Evolutionary conservation across 2,113 vertebrate genomes (phyloP).

Genomic region (Dasyurus viverrinus): DNA sequence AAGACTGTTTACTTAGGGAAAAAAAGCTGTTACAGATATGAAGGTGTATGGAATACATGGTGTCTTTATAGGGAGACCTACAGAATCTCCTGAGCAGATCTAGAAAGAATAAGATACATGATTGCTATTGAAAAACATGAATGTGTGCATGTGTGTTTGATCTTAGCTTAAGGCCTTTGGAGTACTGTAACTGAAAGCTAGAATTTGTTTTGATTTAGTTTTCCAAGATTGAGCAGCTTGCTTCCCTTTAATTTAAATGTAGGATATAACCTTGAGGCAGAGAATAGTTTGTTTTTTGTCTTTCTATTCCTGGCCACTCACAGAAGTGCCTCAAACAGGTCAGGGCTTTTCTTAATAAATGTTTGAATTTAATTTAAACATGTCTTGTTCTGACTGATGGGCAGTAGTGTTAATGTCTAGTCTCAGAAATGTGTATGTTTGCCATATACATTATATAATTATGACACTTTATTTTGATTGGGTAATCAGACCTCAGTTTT

Average conservation of each 20-base stretch:
- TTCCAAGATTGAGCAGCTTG: background rate
- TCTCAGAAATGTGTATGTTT: background rate
- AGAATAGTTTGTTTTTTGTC: background rate
- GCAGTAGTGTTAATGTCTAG: background rate
- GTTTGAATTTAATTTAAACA: background rate
- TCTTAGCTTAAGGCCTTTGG: background rate
- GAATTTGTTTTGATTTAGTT: background rate
- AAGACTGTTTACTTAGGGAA: background rate
- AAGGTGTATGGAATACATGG: background rate
- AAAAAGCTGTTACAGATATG: background rate
- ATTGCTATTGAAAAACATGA: background rate
- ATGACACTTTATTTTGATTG: background rate
- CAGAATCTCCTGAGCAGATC: background rate
- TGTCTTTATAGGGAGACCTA: background rate
- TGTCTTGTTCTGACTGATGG: background rate
- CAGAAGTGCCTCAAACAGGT: background rate
- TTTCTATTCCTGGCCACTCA: background rate
- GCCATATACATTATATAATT: background rate
- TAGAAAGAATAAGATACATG: background rate
- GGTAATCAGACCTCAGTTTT: background rate
- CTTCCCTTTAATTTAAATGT: background rate
- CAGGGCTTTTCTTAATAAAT: background rate
- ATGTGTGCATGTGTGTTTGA: background rate
- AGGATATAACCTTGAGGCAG: background rate
- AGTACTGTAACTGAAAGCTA: background rate